Percentiles rank a stretch among this genome's conserved stretches.
Conservation (phyloP, 1,140 invertebrate species). For the Heterodera schachtii region DNA sequence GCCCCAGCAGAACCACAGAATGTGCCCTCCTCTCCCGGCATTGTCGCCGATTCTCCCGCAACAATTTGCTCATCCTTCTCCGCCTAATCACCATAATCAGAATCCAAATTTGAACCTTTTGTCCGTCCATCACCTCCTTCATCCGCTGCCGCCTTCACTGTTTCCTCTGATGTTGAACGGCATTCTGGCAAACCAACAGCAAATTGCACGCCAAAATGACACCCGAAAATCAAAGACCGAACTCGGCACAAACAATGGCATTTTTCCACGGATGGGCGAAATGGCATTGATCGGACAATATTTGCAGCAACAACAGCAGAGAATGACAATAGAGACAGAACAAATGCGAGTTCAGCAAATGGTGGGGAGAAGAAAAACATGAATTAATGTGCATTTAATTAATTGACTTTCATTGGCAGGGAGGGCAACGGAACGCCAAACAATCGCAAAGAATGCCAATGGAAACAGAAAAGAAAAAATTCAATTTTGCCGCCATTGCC, state of each 20-base stretch:
- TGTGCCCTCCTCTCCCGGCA: not conserved
- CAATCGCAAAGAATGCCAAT: not conserved
- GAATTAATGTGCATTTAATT: not conserved
- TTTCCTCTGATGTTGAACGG: not conserved
- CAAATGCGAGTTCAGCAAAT: not conserved
- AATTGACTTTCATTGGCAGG: not conserved
- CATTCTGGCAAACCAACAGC: not conserved
- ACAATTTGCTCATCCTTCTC: not conserved
- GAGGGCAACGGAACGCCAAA: not conserved
- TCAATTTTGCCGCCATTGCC: conserved; percentile 26
- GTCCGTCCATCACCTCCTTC: not conserved
- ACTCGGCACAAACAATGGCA: not conserved
- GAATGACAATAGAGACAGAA: not conserved
- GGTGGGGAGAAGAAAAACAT: not conserved
- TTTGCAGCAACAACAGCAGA: not conserved
- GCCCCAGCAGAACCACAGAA: not conserved
- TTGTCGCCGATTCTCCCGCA: not conserved
- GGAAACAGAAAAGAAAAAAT: conserved; percentile 17
- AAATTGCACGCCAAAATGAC: not conserved
- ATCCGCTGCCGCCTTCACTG: not conserved
- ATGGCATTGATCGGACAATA: conserved; percentile 7
- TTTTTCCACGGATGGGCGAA: not conserved
- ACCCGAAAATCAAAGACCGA: not conserved
- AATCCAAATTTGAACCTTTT: not conserved
- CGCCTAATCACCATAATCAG: not conserved